Evolutionary conservation across 2,113 vertebrate genomes (phyloP).

Genomic region (Parus major): DNA sequence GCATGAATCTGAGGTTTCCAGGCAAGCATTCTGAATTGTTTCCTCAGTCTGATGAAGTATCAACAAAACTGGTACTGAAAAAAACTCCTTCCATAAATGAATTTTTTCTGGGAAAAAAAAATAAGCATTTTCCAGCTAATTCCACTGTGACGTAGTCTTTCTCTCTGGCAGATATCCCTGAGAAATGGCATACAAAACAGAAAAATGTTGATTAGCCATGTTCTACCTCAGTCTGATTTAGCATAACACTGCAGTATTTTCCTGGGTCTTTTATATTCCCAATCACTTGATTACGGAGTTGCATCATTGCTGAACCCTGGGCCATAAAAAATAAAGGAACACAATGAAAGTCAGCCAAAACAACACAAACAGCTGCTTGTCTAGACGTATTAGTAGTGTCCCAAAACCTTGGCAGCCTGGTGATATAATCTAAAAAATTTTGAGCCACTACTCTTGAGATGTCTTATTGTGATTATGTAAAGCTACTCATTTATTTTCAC

Average conservation of each 20-base stretch:
- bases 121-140: not conserved
- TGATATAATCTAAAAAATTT: not conserved
- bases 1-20: not conserved
- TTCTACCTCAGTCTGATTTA: conserved; percentile 20
- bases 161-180: not conserved
- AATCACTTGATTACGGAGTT: conserved; percentile 41
- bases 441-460: not conserved
- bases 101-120: not conserved
- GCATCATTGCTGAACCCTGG: conserved; percentile 40
- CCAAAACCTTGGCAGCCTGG: conserved; percentile 18
- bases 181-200: not conserved
- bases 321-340: conserved; percentile 15
- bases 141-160: not conserved
- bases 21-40: not conserved
- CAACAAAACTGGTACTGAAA: not conserved
- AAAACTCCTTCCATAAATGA: not conserved
- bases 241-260: not conserved
- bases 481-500: conserved; percentile 26
- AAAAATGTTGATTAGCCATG: conserved; percentile 5
- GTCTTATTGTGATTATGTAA: conserved; percentile 26
- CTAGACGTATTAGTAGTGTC: conserved; percentile 38
- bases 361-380: conserved; percentile 47
- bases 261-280: not conserved
- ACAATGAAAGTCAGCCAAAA: conserved; percentile 38
- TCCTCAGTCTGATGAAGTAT: not conserved